Evolutionary conservation across 1,140 invertebrate species (phyloP).

Genomic region (Aphidius ervi): DNA sequence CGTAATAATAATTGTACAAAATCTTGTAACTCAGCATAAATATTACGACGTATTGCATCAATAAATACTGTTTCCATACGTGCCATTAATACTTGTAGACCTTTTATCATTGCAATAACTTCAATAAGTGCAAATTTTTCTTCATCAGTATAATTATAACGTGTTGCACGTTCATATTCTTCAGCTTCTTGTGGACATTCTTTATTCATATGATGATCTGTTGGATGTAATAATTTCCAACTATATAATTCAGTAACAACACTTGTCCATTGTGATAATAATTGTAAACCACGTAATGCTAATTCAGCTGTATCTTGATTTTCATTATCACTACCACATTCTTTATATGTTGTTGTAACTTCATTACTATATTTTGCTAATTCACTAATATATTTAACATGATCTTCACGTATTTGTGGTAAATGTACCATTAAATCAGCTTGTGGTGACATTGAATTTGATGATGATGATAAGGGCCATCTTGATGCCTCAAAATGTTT

Average conservation of each 20-base stretch:
- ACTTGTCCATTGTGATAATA: slow-evolving; percentile 94
- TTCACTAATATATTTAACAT: slow-evolving; percentile 97
- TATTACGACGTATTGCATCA: slow-evolving; percentile 89
- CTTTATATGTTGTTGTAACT: slow-evolving; percentile 88
- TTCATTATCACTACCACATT: slow-evolving; percentile 86
- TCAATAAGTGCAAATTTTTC: slow-evolving; percentile 99
- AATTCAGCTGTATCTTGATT: slow-evolving; percentile 91
- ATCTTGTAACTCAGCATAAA: slow-evolving; percentile 96
- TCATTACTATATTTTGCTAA: slow-evolving; percentile 65
- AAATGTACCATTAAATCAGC: slow-evolving; percentile 95
- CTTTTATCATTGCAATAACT: slow-evolving; percentile 99
- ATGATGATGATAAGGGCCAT: slow-evolving; percentile 87
- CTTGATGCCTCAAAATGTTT: slow-evolving; percentile 91
- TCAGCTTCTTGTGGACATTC: slow-evolving; percentile 96
- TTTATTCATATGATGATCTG: slow-evolving; percentile 94
- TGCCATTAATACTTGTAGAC: slow-evolving; percentile 94
- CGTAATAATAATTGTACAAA: slow-evolving; percentile 89
- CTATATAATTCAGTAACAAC: slow-evolving; percentile 97
- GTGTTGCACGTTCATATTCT: slow-evolving; percentile 95
- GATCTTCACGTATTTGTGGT: slow-evolving; percentile 91
- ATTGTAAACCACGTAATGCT: slow-evolving; percentile 85
- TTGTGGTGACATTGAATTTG: slow-evolving; percentile 79
- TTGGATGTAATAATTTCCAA: slow-evolving; percentile 97
- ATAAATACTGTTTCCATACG: slow-evolving; percentile 97
- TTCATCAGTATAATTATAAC: slow-evolving; percentile 96